Evolutionary conservation across 1,140 invertebrate species (phyloP).

Genomic region (Patella vulgata): DNA sequence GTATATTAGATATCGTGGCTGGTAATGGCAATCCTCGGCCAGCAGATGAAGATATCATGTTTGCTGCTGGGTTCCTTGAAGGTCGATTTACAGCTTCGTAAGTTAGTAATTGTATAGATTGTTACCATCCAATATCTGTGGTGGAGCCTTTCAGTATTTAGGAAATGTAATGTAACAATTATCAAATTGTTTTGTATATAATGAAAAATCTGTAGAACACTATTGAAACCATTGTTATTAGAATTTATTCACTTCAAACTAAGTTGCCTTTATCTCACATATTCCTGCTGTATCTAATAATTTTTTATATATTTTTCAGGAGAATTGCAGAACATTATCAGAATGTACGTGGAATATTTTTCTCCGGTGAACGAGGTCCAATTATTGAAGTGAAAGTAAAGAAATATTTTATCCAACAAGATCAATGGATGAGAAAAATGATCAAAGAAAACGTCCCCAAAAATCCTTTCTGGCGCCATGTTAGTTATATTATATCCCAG

Average conservation of each 20-base stretch:
- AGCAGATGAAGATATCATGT: slow-evolving; percentile 49
- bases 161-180: no score
- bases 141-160: no score
- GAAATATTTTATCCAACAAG: slow-evolving; percentile 43
- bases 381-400: slow-evolving; percentile 11
- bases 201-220: no score
- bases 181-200: no score
- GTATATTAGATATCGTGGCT: slow-evolving; percentile 48
- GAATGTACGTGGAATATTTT: slow-evolving; percentile 43
- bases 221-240: no score
- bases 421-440: slow-evolving; percentile 46
- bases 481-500: slow-evolving; percentile 47
- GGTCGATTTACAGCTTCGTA: slow-evolving; percentile 52
- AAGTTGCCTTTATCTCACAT: no score
- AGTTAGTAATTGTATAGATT: slow-evolving; percentile 1
- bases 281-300: no score
- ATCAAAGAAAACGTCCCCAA: slow-evolving; percentile 33
- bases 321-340: slow-evolving; percentile 52
- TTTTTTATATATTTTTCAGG: slow-evolving; percentile 32
- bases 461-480: slow-evolving; percentile 54
- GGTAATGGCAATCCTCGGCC: slow-evolving; percentile 29
- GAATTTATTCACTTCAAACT: no score
- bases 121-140: no score
- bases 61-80: slow-evolving; percentile 54
- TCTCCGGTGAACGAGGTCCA: not conserved